Percentiles rank a stretch among this genome's conserved stretches.
These are phyloP conservation scores for Actinernus sp. DNA, from an alignment of 92 coral and sea anemone genomes.

Conservation along the genomic window DNA sequence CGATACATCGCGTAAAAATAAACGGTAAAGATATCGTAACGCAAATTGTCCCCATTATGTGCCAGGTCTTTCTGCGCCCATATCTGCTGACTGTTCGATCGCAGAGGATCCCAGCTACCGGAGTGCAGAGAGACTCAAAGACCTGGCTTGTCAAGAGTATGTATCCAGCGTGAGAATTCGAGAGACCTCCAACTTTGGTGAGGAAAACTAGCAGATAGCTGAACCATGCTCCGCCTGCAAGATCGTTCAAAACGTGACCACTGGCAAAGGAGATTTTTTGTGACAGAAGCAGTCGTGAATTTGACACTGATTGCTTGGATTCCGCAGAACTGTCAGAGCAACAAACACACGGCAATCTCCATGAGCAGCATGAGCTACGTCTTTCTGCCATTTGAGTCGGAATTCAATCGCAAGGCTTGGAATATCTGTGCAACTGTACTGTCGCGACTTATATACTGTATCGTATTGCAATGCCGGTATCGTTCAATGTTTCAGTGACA, in stretches of 20 bases:
- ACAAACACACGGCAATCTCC: too few species aligned
- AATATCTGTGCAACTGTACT: too few species aligned
- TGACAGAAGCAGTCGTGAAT: conserved; percentile 16
- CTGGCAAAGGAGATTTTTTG: conserved; percentile 59
- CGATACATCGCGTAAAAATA: conserved; percentile 68
- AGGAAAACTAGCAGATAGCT: conserved; percentile 75
- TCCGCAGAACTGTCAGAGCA: too few species aligned
- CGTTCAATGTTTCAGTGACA: too few species aligned
- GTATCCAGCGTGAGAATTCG: conserved; percentile 71
- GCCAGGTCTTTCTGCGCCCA: conserved; percentile 77
- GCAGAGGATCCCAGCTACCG: conserved; percentile 60
- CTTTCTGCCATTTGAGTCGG: too few species aligned
- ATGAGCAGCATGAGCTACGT: too few species aligned
- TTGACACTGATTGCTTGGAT: too few species aligned
- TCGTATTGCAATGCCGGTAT: too few species aligned
- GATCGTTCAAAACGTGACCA: conserved; percentile 80
- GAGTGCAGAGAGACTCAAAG: conserved; percentile 66
- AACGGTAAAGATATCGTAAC: conserved; percentile 67
- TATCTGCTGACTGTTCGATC: conserved; percentile 74
- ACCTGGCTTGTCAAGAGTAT: conserved; percentile 65
- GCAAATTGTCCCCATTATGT: conserved; percentile 60
- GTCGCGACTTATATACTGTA: too few species aligned
- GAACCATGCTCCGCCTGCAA: conserved; percentile 78
- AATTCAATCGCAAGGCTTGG: too few species aligned
- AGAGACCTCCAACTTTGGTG: conserved; percentile 57